Evolutionary conservation across 2,888 invertebrate species (phyloP).

Genomic region (Heterodera filipjevi): DNA sequence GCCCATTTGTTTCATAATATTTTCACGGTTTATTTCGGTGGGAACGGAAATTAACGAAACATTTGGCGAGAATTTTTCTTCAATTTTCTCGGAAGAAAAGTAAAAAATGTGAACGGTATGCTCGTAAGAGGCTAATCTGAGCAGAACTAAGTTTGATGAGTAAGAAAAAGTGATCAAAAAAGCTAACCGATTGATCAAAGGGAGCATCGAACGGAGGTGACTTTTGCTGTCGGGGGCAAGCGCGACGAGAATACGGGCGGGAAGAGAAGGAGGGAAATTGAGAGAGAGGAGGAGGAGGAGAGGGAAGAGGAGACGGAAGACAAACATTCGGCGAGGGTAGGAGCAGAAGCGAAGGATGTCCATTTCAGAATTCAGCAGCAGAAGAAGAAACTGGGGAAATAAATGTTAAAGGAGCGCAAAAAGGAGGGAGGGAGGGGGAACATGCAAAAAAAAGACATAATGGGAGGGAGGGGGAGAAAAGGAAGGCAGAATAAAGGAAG

Average conservation of each 20-base stretch:
- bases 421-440: background rate
- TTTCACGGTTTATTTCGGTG: background rate
- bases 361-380: too few relatives aligned
- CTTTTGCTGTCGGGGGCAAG: slow-evolving; percentile 24
- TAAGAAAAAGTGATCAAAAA: slow-evolving; percentile 1
- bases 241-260: slow-evolving; percentile 30
- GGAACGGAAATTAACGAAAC: slow-evolving; percentile 15
- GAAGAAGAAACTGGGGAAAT: background rate
- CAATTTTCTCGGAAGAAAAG: background rate
- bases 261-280: background rate
- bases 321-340: background rate
- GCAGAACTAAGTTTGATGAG: too few relatives aligned
- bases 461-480: background rate
- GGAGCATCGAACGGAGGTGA: slow-evolving; percentile 33
- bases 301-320: background rate
- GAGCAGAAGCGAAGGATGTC: background rate
- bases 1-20: background rate
- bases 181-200: slow-evolving; percentile 26
- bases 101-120: slow-evolving; percentile 30
- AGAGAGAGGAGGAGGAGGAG: background rate
- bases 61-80: slow-evolving; percentile 8
- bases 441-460: too few relatives aligned
- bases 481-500: background rate
- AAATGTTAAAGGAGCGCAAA: background rate
- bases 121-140: slow-evolving; percentile 30